Percentiles rank a stretch among this genome's conserved stretches.
phyloP scores from a whole-genome alignment of 2,797 vertebrate species.

The Gallinago solitaria region DNA sequence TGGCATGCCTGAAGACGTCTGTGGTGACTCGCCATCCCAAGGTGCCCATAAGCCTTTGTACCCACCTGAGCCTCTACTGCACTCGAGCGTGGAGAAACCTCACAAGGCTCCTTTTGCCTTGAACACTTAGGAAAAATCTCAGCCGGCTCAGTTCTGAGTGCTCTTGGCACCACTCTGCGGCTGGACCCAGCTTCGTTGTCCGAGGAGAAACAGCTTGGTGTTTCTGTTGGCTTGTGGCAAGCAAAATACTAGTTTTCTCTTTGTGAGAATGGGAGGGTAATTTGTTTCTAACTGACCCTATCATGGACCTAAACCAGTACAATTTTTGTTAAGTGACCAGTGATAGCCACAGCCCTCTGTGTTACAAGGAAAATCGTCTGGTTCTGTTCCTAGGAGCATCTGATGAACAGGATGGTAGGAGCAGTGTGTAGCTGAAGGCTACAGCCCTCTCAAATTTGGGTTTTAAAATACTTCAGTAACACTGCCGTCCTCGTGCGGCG shows the following conservation, averaged over 20 bases:
- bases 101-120: neutral
- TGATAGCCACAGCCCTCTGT: neutral
- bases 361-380: neutral
- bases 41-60: accelerated
- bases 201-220: neutral
- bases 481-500: neutral
- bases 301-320: neutral
- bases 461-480: neutral
- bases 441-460: neutral
- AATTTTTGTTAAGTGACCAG: neutral
- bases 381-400: neutral
- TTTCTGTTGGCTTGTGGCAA: neutral
- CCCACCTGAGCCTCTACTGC: neutral
- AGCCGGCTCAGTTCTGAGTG: neutral
- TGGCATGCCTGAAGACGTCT: neutral
- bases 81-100: accelerated
- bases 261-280: neutral
- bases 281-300: neutral
- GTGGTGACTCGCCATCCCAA: neutral
- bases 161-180: neutral
- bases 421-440: neutral
- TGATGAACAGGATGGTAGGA: neutral
- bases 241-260: neutral
- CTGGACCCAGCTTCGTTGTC: neutral
- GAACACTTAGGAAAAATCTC: neutral